Percentiles rank a stretch among this genome's conserved stretches.
These are phyloP conservation scores for Aplysina aerophoba DNA, from an alignment of 37 sponge, comb jelly and placozoan genomes.

Conservation along the genomic window DNA sequence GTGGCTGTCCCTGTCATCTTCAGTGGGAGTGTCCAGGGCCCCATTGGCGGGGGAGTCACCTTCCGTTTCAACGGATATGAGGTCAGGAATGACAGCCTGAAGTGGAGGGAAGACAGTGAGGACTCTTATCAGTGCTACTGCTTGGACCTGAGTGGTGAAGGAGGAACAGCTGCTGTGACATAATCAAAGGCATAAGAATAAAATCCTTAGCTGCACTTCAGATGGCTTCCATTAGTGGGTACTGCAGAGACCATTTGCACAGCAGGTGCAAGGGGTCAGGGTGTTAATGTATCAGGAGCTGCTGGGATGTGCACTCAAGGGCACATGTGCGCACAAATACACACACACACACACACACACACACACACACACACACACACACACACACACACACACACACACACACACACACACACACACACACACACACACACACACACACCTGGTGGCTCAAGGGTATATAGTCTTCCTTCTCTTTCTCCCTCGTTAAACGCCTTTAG, in stretches of 20 bases:
- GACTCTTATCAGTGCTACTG: no score
- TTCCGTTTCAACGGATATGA: background rate
- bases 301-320: no score
- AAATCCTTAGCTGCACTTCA: background rate
- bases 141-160: background rate
- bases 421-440: slow-evolving; percentile 24
- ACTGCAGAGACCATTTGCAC: no score
- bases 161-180: no score
- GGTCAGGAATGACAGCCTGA: slow-evolving; percentile 29
- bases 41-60: background rate
- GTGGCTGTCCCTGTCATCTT: background rate
- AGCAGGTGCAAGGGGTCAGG: background rate
- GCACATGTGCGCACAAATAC: no score
- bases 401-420: background rate
- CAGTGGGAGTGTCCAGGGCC: background rate
- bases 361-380: background rate
- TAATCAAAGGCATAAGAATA: background rate
- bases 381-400: slow-evolving; percentile 1
- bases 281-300: no score
- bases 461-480: slow-evolving; percentile 44
- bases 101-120: background rate
- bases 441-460: slow-evolving; percentile 77
- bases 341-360: no score
- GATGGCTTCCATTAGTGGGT: background rate
- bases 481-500: slow-evolving; percentile 50